Percentiles rank a stretch among this genome's conserved stretches.
Conservation (phyloP, 2,888 invertebrate species). For the Julus scandinavius region DNA sequence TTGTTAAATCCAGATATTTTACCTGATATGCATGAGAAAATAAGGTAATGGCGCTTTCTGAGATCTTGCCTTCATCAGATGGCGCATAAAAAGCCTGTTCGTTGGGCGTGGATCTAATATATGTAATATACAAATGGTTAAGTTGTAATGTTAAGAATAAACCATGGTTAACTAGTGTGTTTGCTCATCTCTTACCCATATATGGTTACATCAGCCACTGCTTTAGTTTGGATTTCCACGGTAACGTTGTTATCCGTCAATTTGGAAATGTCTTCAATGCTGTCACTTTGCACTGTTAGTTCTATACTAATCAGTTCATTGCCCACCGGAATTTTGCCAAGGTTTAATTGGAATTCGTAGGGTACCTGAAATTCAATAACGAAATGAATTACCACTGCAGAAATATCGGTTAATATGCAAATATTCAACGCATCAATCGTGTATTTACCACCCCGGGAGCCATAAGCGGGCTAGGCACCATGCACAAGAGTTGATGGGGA, state of each 20-base stretch:
- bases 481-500: neutral
- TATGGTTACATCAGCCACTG: conserved; percentile 40
- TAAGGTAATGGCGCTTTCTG: neutral
- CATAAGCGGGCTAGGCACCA: conserved; percentile 51
- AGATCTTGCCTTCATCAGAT: conserved; percentile 45
- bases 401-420: no score
- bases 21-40: conserved; percentile 53
- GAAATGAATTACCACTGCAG: no score
- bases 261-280: conserved; percentile 31
- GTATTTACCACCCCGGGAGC: neutral
- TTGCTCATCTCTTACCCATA: conserved; percentile 47
- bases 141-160: neutral
- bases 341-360: conserved; percentile 48
- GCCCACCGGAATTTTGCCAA: conserved; percentile 46
- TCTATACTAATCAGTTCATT: neutral
- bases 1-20: neutral
- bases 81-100: conserved; percentile 52
- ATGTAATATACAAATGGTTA: neutral
- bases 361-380: neutral
- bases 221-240: neutral
- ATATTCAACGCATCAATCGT: no score
- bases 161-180: neutral
- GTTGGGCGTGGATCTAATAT: conserved; percentile 29
- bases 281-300: conserved; percentile 37
- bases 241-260: conserved; percentile 40